Evolutionary conservation across 2,113 vertebrate species (phyloP), one percentile per base, ranked within the genome.

Genomic region (Vulpes vulpes): DNA sequence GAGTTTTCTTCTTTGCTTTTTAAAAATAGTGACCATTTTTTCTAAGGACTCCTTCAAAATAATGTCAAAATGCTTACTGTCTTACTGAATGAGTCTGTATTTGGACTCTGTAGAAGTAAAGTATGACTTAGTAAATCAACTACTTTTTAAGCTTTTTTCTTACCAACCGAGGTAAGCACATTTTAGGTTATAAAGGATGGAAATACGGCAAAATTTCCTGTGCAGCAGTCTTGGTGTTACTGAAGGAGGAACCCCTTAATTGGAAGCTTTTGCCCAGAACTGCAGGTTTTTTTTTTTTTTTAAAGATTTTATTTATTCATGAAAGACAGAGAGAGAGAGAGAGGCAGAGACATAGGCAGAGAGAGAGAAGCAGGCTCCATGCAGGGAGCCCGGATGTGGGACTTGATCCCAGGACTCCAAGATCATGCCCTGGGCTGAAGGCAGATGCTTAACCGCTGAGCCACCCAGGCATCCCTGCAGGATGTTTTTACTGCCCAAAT

Each of bases 111-210:
- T 94, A 59, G 25, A 69, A 53, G 35, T 67, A 74, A 92, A 86
- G 35, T 90, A 55, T 94, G 80, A 76, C 64, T 23, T 73, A 57
- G 12, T 78, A 67, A 92, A 76, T 94, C 15, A 80, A 53, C 67
- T 86, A 3, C 23, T 88, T 90, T 84, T 90, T 65, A 86, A 94
- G 27, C 19, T 80, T 62, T 59, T 84, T 62, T 59, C 30, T 43
- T 91, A 73, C 27, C 76, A 79, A 79, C 51, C 67, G 43, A 74
- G 22, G 32, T 79, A 30, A 85, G 14, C 57, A 83, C 11, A 84
- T 83, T 97, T 95, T 62, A 30, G 14, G 5, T 92, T 92, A 57
- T 79, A 76, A 98, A 92, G 32, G 19, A 69, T 80, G 51, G 30
- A 25, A 95, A 32, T 27, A 43, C n/a, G 62, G 30, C 55, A 92